phyloP scores from a whole-genome alignment of 2,113 vertebrate genomes.

The Sander vitreus region DNA sequence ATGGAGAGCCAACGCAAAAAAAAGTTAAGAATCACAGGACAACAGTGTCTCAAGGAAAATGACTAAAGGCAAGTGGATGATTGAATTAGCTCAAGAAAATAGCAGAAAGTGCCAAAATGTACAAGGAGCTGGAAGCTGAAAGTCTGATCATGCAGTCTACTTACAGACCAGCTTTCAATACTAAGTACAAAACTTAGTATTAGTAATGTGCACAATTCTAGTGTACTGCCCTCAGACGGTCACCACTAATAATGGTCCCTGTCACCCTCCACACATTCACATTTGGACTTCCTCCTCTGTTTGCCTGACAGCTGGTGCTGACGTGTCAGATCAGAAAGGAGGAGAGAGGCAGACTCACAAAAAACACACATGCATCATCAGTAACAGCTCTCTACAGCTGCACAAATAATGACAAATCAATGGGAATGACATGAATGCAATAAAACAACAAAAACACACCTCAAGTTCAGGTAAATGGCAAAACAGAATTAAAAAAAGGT shows the following conservation, averaged over 20 bases:
- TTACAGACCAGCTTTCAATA: slow-evolving; percentile 62
- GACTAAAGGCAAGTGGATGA: slow-evolving; percentile 32
- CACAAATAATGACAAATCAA: slow-evolving; percentile 50
- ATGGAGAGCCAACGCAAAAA: slow-evolving; percentile 52
- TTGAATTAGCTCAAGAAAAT: slow-evolving; percentile 29
- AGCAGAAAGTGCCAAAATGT: slow-evolving; percentile 67
- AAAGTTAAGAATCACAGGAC: slow-evolving; percentile 34
- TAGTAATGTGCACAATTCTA: slow-evolving; percentile 66
- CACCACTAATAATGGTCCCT: slow-evolving; percentile 48
- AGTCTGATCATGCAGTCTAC: slow-evolving; percentile 47
- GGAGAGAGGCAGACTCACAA: slow-evolving; percentile 55
- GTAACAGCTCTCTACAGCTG: slow-evolving; percentile 67
- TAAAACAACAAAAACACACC: slow-evolving; percentile 30
- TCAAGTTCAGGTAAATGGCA: slow-evolving; percentile 68
- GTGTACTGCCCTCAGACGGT: slow-evolving; percentile 59
- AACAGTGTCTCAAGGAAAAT: slow-evolving; percentile 18
- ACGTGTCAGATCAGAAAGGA: slow-evolving; percentile 64
- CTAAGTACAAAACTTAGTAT: slow-evolving; percentile 53
- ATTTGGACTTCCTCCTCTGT: slow-evolving; percentile 65
- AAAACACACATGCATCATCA: slow-evolving; percentile 55
- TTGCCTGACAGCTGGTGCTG: slow-evolving; percentile 66
- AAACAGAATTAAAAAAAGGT: slow-evolving; percentile 6
- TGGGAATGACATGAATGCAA: slow-evolving; percentile 10
- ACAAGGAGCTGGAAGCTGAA: slow-evolving; percentile 40
- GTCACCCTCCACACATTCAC: slow-evolving; percentile 70